Percentiles rank a stretch among this genome's conserved stretches.
Evolutionary conservation across 2,113 vertebrate genomes (phyloP).

Genomic region (Cyanoliseus patagonus): DNA sequence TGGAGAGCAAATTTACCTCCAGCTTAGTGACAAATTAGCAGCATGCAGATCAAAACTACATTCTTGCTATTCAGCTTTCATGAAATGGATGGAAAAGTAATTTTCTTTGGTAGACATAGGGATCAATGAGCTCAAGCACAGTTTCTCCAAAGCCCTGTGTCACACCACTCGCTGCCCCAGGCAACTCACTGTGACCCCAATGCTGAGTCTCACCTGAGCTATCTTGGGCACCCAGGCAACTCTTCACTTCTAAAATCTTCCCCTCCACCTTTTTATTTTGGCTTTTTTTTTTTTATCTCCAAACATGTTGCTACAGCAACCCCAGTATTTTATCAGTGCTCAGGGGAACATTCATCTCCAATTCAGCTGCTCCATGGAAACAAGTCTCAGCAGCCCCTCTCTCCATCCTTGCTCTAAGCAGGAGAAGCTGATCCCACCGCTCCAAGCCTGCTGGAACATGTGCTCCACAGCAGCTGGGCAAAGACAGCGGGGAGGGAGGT

Average conservation of each 20-base stretch:
- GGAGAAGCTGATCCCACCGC: background rate
- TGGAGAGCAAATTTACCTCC: background rate
- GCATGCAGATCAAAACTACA: background rate
- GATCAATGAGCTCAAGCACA: background rate
- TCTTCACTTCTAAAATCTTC: background rate
- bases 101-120: background rate
- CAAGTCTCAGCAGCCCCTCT: background rate
- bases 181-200: accelerated
- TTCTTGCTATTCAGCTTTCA: background rate
- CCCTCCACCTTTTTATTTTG: background rate
- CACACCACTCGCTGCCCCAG: accelerated
- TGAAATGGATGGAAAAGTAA: background rate
- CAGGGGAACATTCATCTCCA: background rate
- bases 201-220: no score
- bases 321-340: background rate
- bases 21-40: background rate
- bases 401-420: accelerated
- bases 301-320: conserved; percentile 29
- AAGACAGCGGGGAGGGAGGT: background rate
- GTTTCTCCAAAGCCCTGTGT: background rate
- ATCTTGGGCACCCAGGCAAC: background rate
- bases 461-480: background rate
- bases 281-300: background rate
- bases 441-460: accelerated
- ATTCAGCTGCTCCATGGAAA: conserved; percentile 5